Conservation (phyloP, 2,888 invertebrate genomes). For the Parochlus steinenii region DNA sequence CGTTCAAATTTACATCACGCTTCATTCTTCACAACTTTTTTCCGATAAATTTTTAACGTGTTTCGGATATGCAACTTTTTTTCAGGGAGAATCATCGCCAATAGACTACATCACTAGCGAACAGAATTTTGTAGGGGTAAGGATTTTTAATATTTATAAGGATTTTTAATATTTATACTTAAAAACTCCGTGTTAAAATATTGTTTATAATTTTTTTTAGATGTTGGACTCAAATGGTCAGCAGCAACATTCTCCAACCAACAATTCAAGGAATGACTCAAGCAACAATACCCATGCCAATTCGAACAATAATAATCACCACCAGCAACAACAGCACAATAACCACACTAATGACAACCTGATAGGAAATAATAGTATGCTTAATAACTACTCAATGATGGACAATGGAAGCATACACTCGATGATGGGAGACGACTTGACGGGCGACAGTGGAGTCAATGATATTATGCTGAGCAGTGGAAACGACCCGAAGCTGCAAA, state of each 20-base stretch:
- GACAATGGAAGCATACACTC: neutral
- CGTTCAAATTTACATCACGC: too few relatives aligned
- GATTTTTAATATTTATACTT: too few relatives aligned
- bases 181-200: too few relatives aligned
- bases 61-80: too few relatives aligned
- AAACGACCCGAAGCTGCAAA: constrained; percentile 7
- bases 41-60: too few relatives aligned
- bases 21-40: too few relatives aligned
- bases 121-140: too few relatives aligned
- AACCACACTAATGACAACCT: neutral
- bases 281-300: neutral
- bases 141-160: too few relatives aligned
- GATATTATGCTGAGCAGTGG: constrained; percentile 12
- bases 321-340: neutral
- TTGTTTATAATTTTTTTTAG: too few relatives aligned
- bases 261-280: neutral
- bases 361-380: neutral
- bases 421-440: constrained; percentile 6
- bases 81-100: too few relatives aligned
- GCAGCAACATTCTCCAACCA: constrained; percentile 5
- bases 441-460: constrained; percentile 10
- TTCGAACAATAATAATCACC: constrained; percentile 1
- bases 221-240: too few relatives aligned
- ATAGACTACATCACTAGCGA: too few relatives aligned
- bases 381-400: constrained; percentile 7